Evolutionary conservation across 2,797 vertebrate genomes (phyloP), one percentile per base, ranked within the genome.

Genomic region (Hippopotamyrus pictus): DNA sequence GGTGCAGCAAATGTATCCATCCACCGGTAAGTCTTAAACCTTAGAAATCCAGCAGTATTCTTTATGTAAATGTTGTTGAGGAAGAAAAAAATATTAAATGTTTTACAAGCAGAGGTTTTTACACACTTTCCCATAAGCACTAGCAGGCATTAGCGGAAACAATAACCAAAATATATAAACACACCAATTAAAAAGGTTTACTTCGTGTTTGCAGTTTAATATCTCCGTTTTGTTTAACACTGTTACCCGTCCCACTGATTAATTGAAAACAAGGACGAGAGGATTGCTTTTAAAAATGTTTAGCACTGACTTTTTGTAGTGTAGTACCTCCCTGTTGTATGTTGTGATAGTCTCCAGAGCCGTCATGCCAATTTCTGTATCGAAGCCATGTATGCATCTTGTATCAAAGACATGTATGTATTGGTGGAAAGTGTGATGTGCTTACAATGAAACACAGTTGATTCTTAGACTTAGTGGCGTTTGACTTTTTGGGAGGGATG

Each of bases 21-120:
- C 97, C 92, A 94, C 96, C 95, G 98, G 98, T 99, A 97, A 97
- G 89, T 89, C 53, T 88, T 88, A 37, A 88, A 29, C 7, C 51
- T 57, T 19, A n/a, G 51, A 17, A 83, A 44, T 83, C 44, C 17
- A 48, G 3, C n/a, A 14, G 37, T 88, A 37, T 62, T 44, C 29
- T 54, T 62, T 87, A 33, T 54, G 5, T 86, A 25, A 29, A 86
- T 51, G 8, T 46, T 22, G n/a, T 8, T 83, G 79, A 83, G 6
- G 17, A 44, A 82, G 4, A 9, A 22, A 11, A 29, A 50, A 84
- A 79, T 19, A 8, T 79, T n/a, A 6, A 79, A 41, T 79, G 37
- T 46, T 79, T 79, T n/a, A 19, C 17, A 79, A 46, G 17, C 17
- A 46, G 17, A 79, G 37, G 6, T n/a, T 79, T 46, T 79, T 44